phyloP scores from a whole-genome alignment of 1,140 invertebrate genomes.

The Ceratina japonica region DNA sequence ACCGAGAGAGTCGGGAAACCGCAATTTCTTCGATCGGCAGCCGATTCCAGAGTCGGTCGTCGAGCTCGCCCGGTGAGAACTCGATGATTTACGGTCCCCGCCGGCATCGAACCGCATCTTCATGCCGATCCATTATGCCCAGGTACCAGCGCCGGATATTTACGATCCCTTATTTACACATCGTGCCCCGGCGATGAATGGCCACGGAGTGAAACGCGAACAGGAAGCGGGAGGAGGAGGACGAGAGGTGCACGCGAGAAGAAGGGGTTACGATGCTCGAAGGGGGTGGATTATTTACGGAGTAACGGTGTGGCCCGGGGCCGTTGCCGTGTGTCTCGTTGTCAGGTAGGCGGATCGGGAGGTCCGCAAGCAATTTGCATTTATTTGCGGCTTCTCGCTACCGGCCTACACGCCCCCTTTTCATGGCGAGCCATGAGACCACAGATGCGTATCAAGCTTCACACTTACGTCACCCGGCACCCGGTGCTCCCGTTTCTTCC shows the following conservation, averaged over 20 bases:
- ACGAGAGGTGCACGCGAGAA: too few relatives aligned
- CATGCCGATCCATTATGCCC: slow-evolving; percentile 31
- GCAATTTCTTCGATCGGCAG: slow-evolving; percentile 42
- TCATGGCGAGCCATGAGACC: slow-evolving; percentile 55
- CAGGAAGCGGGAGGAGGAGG: neutral
- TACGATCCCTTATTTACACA: slow-evolving; percentile 50
- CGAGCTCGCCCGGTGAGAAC: neutral
- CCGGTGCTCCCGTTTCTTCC: slow-evolving; percentile 11
- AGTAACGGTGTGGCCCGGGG: slow-evolving; percentile 50
- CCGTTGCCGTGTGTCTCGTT: slow-evolving; percentile 38
- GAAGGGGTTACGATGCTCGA: slow-evolving; percentile 40
- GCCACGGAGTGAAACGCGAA: neutral
- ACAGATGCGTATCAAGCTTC: slow-evolving; percentile 57
- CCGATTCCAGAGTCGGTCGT: slow-evolving; percentile 22
- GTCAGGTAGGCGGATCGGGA: slow-evolving; percentile 58
- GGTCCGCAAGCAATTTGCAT: slow-evolving; percentile 55
- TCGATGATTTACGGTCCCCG: slow-evolving; percentile 41
- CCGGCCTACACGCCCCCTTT: slow-evolving; percentile 54
- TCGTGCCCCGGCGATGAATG: slow-evolving; percentile 11
- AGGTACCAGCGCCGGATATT: slow-evolving; percentile 15
- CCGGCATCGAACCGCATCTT: slow-evolving; percentile 46
- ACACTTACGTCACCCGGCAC: slow-evolving; percentile 44
- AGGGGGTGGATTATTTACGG: slow-evolving; percentile 67
- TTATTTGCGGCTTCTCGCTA: slow-evolving; percentile 53
- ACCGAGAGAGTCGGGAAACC: slow-evolving; percentile 48